Evolutionary conservation across 2,113 vertebrate genomes (phyloP).

Genomic region (Calidris pygmaea): DNA sequence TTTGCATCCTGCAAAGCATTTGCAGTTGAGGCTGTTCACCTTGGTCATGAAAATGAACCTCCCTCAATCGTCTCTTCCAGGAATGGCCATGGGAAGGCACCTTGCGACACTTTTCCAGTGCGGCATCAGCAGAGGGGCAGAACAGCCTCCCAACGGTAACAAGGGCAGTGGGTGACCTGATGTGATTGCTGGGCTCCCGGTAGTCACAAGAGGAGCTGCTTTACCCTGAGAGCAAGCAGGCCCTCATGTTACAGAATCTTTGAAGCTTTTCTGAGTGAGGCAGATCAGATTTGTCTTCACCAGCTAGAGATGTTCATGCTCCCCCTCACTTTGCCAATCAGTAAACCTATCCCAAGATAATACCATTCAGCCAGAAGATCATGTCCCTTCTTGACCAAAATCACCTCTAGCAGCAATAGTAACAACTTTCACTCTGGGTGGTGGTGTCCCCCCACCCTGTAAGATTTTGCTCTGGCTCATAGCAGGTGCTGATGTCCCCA

Average conservation of each 20-base stretch:
- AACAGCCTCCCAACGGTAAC: rapidly evolving
- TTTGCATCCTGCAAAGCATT: rapidly evolving
- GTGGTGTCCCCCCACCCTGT: not conserved
- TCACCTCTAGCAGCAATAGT: not conserved
- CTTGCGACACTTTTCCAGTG: rapidly evolving
- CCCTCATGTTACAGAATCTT: not conserved
- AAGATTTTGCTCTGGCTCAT: not conserved
- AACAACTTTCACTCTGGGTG: not conserved
- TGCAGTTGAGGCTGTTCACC: not conserved
- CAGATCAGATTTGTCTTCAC: not conserved
- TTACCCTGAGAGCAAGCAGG: rapidly evolving
- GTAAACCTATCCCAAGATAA: not conserved
- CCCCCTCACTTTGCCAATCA: rapidly evolving
- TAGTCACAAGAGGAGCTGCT: not conserved
- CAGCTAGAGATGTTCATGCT: not conserved
- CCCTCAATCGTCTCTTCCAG: not conserved
- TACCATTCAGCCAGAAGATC: not conserved
- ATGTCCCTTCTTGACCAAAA: not conserved
- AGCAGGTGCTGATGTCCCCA: not conserved
- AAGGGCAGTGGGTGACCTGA: rapidly evolving
- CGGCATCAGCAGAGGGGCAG: not conserved
- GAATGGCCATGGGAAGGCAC: not conserved
- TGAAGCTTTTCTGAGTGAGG: not conserved
- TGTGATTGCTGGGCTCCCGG: rapidly evolving
- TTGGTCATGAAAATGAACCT: not conserved